Evolutionary conservation across 2,113 vertebrate genomes (phyloP).

Genomic region (Pelvicachromis taeniatus): DNA sequence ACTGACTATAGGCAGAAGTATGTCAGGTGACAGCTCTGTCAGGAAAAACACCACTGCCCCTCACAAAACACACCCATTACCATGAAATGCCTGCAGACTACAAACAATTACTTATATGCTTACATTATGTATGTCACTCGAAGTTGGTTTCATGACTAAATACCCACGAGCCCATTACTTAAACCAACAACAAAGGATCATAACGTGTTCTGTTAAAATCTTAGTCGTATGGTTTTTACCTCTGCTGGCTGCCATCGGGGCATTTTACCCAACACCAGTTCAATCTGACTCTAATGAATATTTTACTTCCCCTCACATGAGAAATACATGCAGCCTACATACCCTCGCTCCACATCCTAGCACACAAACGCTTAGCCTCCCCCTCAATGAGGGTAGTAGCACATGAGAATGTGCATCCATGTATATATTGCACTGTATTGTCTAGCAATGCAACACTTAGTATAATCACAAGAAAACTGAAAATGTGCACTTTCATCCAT

Average conservation of each 20-base stretch:
- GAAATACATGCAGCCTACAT: constrained; percentile 1
- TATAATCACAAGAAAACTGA: not conserved
- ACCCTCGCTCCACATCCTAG: not conserved
- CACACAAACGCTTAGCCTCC: not conserved
- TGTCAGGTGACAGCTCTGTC: not conserved
- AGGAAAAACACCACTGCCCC: not conserved
- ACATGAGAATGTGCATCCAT: not conserved
- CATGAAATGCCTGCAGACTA: not conserved
- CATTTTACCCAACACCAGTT: not conserved
- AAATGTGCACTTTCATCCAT: not conserved
- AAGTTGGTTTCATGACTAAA: not conserved
- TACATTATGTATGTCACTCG: not conserved
- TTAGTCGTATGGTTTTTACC: not conserved
- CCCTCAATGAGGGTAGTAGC: constrained; percentile 20
- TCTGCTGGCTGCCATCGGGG: not conserved
- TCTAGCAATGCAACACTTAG: not conserved
- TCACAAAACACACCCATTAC: not conserved
- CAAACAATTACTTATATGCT: not conserved
- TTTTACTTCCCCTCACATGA: constrained; percentile 26
- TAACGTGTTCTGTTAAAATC: not conserved
- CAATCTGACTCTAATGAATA: constrained; percentile 36
- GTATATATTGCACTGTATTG: not conserved
- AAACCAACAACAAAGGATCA: not conserved
- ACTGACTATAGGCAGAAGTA: not conserved
- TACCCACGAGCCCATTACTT: not conserved